Evolutionary conservation across 2,888 invertebrate species (phyloP).

Genomic region (Pristionchus exspectatus): DNA sequence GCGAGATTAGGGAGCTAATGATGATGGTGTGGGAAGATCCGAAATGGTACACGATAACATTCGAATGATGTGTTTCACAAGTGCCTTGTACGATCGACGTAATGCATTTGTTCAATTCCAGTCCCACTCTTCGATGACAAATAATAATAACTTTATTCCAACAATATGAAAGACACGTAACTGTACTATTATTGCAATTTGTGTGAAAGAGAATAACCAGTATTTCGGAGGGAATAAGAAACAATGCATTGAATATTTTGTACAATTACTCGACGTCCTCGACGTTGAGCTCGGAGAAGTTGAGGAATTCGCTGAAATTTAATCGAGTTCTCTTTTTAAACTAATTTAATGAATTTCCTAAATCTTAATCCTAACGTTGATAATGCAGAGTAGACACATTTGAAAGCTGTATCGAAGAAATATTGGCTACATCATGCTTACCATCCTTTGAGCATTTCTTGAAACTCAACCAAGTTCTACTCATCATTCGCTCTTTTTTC

Average conservation of each 20-base stretch:
- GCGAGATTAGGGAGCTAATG: not conserved
- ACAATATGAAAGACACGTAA: not conserved
- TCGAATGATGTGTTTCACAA: too few species aligned
- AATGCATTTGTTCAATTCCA: too few species aligned
- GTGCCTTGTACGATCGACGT: too few species aligned
- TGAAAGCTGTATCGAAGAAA: too few species aligned
- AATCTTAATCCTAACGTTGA: too few species aligned
- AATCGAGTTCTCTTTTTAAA: too few species aligned
- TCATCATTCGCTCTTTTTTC: too few species aligned
- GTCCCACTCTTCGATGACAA: not conserved
- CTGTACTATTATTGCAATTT: slow-evolving; percentile 6
- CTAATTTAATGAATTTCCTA: too few species aligned
- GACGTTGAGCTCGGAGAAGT: not conserved
- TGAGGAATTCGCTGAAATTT: slow-evolving; percentile 29
- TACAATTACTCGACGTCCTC: not conserved
- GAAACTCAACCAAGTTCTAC: not conserved
- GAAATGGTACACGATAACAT: too few species aligned
- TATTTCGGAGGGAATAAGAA: not conserved
- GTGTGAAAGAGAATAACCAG: slow-evolving; percentile 5
- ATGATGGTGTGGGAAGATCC: not conserved
- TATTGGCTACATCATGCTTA: too few species aligned
- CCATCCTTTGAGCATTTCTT: not conserved
- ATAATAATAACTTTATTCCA: not conserved
- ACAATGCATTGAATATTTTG: not conserved
- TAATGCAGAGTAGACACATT: too few species aligned